Percentiles rank a stretch among this genome's conserved stretches.
phyloP scores from a whole-genome alignment of 2,888 invertebrate species.

The Nomada ferruginata region DNA sequence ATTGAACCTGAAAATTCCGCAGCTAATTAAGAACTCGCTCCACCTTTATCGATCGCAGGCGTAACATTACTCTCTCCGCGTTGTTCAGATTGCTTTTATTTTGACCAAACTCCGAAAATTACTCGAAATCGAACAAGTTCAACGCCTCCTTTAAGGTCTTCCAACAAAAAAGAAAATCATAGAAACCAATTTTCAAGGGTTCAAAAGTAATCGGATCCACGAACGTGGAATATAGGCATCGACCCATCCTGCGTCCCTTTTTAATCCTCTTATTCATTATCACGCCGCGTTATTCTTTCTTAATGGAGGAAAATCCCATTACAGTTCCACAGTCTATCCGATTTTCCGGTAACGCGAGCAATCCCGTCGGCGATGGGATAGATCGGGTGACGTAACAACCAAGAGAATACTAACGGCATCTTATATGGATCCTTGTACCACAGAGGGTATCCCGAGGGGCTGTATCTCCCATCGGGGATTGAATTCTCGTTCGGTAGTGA shows the following conservation, averaged over 20 bases:
- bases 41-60: no score
- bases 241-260: background rate
- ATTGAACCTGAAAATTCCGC: slow-evolving; percentile 39
- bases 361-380: slow-evolving; percentile 20
- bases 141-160: no score
- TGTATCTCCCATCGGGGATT: slow-evolving; percentile 62
- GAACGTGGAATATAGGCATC: no score
- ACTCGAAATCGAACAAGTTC: no score
- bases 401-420: slow-evolving; percentile 69
- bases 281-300: slow-evolving; percentile 21
- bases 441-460: slow-evolving; percentile 69
- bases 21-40: background rate
- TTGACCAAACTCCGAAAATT: no score
- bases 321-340: slow-evolving; percentile 24
- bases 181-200: no score
- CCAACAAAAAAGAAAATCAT: no score
- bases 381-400: slow-evolving; percentile 37
- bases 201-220: no score
- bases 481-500: slow-evolving; percentile 72
- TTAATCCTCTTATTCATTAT: slow-evolving; percentile 20
- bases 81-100: no score
- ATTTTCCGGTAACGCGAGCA: slow-evolving; percentile 38
- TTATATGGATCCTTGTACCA: slow-evolving; percentile 77
- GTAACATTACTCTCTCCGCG: no score
- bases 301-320: slow-evolving; percentile 24